A percentile compares a stretch with the other conserved stretches of the same genome.
phyloP scores from a whole-genome alignment of 64 coral and sea anemone genomes.

The Montipora foliosa region DNA sequence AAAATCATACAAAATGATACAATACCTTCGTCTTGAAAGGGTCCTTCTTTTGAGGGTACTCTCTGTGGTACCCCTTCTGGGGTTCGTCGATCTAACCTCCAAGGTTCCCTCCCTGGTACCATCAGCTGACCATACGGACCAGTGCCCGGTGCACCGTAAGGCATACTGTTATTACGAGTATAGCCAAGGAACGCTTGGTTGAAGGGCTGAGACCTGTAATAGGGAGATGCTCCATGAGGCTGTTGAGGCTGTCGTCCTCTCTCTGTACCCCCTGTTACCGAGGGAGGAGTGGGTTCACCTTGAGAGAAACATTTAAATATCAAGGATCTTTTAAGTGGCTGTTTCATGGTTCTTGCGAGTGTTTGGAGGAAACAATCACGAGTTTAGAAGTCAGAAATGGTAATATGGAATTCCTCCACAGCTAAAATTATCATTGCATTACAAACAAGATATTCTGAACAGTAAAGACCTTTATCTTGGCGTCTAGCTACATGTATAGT shows the following conservation, averaged over 20 bases:
- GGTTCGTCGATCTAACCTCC: constrained; percentile 40
- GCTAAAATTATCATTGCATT: too few relatives aligned
- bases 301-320: neutral
- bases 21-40: constrained; percentile 23
- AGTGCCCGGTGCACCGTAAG: constrained; percentile 15
- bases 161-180: constrained; percentile 15
- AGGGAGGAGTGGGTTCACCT: constrained; percentile 88
- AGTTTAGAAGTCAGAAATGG: too few relatives aligned
- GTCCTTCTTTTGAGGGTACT: neutral
- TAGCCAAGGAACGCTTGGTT: constrained; percentile 54
- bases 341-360: too few relatives aligned
- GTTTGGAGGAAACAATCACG: too few relatives aligned
- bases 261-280: constrained; percentile 59
- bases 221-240: constrained; percentile 12
- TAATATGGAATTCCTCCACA: too few relatives aligned
- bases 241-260: constrained; percentile 59
- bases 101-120: constrained; percentile 39
- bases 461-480: too few relatives aligned
- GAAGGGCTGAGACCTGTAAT: constrained; percentile 57
- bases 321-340: too few relatives aligned
- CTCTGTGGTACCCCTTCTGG: constrained; percentile 36
- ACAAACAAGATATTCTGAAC: too few relatives aligned
- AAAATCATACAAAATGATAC: neutral
- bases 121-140: constrained; percentile 37
- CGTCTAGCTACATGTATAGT: too few relatives aligned